phyloP scores from a whole-genome alignment of 2,113 vertebrate genomes.

The Hoplias malabaricus region DNA sequence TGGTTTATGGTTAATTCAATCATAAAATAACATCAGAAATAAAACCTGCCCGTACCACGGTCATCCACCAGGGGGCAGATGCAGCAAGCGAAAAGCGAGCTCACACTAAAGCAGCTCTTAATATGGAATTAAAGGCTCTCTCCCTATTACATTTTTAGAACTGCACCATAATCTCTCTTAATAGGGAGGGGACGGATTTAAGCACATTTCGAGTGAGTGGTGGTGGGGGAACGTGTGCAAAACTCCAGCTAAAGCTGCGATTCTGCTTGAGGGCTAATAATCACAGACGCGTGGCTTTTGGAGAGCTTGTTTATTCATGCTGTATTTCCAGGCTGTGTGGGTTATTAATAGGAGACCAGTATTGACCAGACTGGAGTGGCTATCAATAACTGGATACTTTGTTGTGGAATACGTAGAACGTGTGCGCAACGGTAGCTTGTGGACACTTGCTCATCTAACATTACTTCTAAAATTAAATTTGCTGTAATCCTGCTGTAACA shows the following conservation, averaged over 20 bases:
- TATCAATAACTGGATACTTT: not conserved
- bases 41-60: not conserved
- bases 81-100: not conserved
- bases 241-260: not conserved
- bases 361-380: not conserved
- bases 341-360: not conserved
- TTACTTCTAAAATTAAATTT: too few species aligned
- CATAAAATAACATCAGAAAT: not conserved
- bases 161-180: not conserved
- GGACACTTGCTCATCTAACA: too few species aligned
- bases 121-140: not conserved
- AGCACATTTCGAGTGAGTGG: not conserved
- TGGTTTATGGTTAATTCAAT: too few species aligned
- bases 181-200: not conserved
- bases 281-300: too few species aligned
- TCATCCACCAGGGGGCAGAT: slow-evolving; percentile 40
- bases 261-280: not conserved
- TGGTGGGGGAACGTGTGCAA: not conserved
- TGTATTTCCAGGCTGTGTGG: not conserved
- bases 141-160: not conserved
- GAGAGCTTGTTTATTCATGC: not conserved
- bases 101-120: too few species aligned
- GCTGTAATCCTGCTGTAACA: too few species aligned
- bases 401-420: not conserved
- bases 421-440: too few species aligned